These are phyloP conservation scores for Plectropomus leopardus DNA, from an alignment of 2,113 vertebrate genomes.

Conservation along the genomic window DNA sequence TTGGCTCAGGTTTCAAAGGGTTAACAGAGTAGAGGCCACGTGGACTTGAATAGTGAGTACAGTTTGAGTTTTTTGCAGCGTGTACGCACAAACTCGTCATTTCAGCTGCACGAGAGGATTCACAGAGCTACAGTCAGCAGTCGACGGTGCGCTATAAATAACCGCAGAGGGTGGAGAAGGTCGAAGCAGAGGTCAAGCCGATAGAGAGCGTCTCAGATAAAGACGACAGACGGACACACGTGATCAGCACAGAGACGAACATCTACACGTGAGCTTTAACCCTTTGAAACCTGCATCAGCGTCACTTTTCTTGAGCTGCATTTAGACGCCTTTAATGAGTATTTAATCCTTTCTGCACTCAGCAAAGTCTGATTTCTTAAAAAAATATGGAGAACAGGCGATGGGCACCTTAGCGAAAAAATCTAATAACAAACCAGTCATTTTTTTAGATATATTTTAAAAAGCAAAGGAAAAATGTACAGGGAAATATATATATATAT, in stretches of 20 bases:
- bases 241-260: neutral
- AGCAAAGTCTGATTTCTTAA: too few relatives aligned
- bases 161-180: neutral
- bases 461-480: too few relatives aligned
- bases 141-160: slow-evolving; percentile 17
- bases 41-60: neutral
- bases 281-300: too few relatives aligned
- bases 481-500: too few relatives aligned
- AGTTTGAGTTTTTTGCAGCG: slow-evolving; percentile 1
- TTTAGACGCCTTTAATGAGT: too few relatives aligned
- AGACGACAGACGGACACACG: neutral
- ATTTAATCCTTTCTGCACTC: too few relatives aligned
- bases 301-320: too few relatives aligned
- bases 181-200: slow-evolving; percentile 1
- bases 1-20: too few relatives aligned
- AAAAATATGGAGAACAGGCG: too few relatives aligned
- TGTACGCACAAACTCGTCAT: neutral
- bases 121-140: neutral
- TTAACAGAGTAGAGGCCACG: neutral
- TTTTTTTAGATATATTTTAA: too few relatives aligned
- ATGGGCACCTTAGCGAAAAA: too few relatives aligned
- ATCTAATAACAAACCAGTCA: too few relatives aligned
- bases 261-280: neutral
- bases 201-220: slow-evolving; percentile 3
- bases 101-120: slow-evolving; percentile 9